Conservation (phyloP, 2,113 vertebrate species). For the Monopterus albus region DNA sequence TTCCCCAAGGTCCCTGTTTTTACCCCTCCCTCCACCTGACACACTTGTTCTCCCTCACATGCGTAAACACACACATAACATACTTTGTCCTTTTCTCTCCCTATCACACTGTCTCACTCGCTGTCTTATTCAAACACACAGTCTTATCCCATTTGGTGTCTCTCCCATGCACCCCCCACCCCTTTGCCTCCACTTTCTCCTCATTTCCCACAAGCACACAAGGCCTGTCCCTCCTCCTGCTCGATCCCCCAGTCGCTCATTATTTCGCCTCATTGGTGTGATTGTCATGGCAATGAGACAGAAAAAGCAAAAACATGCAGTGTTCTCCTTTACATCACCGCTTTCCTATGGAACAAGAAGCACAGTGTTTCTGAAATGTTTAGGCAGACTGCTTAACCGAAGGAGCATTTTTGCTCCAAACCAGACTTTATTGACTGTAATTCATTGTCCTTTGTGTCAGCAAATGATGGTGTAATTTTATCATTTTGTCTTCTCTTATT, state of each 20-base stretch:
- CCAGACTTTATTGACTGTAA: slow-evolving; percentile 6
- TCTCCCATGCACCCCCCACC: slow-evolving; percentile 16
- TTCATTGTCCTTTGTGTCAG: slow-evolving; percentile 43
- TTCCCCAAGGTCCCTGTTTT: slow-evolving; percentile 79
- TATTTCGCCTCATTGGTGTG: slow-evolving; percentile 74
- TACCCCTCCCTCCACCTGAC: slow-evolving; percentile 62
- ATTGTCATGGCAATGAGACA: slow-evolving; percentile 69
- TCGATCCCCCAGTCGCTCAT: slow-evolving; percentile 57
- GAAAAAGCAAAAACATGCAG: slow-evolving; percentile 64
- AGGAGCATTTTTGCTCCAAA: slow-evolving; percentile 6
- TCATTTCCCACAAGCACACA: slow-evolving; percentile 48
- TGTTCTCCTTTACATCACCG: slow-evolving; percentile 60
- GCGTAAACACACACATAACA: slow-evolving; percentile 38
- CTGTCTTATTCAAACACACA: slow-evolving; percentile 28
- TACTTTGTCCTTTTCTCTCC: slow-evolving; percentile 17
- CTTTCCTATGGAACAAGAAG: slow-evolving; percentile 14
- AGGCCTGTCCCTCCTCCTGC: slow-evolving; percentile 8
- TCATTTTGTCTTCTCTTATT: slow-evolving; percentile 56
- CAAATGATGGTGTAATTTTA: slow-evolving; percentile 60
- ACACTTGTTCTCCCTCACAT: slow-evolving; percentile 14
- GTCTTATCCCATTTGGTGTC: slow-evolving; percentile 34
- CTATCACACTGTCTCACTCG: slow-evolving; percentile 37
- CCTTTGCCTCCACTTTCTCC: slow-evolving; percentile 24
- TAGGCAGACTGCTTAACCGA: slow-evolving; percentile 4
- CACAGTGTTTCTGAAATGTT: slow-evolving; percentile 29